phyloP scores from a whole-genome alignment of 2,888 invertebrate species.

The Quadroppia sp. region DNA sequence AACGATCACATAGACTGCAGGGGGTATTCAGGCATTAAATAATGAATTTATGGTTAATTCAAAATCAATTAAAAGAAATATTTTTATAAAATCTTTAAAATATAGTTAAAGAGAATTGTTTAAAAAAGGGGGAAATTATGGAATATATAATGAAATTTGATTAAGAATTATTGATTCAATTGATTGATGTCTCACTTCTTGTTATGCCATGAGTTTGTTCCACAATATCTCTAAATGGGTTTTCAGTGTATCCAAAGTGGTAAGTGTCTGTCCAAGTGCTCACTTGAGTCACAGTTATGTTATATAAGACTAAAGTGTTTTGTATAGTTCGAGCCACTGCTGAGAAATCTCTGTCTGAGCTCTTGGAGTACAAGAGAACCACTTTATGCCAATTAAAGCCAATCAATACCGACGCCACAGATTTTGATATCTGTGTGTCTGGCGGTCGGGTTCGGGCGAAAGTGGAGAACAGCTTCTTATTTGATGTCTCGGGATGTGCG shows the following conservation, averaged over 20 bases:
- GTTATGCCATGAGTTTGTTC: conserved; percentile 75
- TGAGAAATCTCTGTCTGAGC: conserved; percentile 65
- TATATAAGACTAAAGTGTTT: conserved; percentile 65
- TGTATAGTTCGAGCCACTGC: conserved; percentile 71
- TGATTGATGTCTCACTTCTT: conserved; percentile 67
- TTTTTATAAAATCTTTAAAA: too few relatives aligned
- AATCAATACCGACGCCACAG: conserved; percentile 76
- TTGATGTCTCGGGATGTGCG: conserved; percentile 79
- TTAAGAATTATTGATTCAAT: too few relatives aligned
- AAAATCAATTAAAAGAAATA: too few relatives aligned
- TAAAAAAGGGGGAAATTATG: too few relatives aligned
- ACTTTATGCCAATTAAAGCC: conserved; percentile 87
- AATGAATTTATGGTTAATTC: too few relatives aligned
- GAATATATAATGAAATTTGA: too few relatives aligned
- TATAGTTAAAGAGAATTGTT: too few relatives aligned
- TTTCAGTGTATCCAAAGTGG: conserved; percentile 74
- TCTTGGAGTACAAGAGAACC: conserved; percentile 72
- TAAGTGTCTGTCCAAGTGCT: conserved; percentile 67
- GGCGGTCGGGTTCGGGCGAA: conserved; percentile 88
- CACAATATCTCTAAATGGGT: conserved; percentile 79
- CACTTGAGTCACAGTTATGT: conserved; percentile 65
- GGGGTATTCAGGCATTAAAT: conserved; percentile 44
- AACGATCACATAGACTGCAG: conserved; percentile 83
- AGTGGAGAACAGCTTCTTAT: conserved; percentile 80
- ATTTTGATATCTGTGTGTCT: conserved; percentile 87